Conservation (phyloP, 2,888 invertebrate genomes). For the Tigriopus californicus region DNA sequence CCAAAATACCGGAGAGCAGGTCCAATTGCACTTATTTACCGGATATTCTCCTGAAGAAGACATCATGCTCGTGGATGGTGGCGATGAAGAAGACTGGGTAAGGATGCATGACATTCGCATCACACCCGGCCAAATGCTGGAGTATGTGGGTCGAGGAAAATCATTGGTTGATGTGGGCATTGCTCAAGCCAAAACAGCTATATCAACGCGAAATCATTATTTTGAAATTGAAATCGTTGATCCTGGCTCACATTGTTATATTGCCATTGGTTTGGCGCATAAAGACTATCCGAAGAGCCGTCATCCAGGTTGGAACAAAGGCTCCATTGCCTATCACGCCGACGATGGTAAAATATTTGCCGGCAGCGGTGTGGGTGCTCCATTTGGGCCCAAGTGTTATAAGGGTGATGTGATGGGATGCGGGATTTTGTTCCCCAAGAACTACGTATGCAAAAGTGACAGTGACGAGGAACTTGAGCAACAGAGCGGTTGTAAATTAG, state of each 20-base stretch:
- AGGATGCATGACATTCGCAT: slow-evolving; percentile 31
- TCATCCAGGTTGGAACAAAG: slow-evolving; percentile 37
- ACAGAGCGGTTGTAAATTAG: not conserved
- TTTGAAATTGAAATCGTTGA: slow-evolving; percentile 36
- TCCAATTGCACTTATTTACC: slow-evolving; percentile 24
- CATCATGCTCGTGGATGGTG: slow-evolving; percentile 32
- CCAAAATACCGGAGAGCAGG: slow-evolving; percentile 30
- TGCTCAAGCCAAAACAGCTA: slow-evolving; percentile 33
- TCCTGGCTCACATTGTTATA: slow-evolving; percentile 35
- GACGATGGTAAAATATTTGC: slow-evolving; percentile 37
- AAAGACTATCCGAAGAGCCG: slow-evolving; percentile 34
- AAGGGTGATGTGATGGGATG: slow-evolving; percentile 37
- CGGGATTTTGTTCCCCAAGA: slow-evolving; percentile 33
- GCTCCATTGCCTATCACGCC: slow-evolving; percentile 37
- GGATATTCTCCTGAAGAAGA: slow-evolving; percentile 29
- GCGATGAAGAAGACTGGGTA: slow-evolving; percentile 33
- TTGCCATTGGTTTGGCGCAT: slow-evolving; percentile 35
- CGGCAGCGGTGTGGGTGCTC: slow-evolving; percentile 32
- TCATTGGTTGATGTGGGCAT: slow-evolving; percentile 35
- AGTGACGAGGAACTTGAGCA: slow-evolving; percentile 18
- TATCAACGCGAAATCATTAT: slow-evolving; percentile 34
- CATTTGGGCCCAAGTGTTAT: slow-evolving; percentile 34
- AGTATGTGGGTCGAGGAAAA: slow-evolving; percentile 34
- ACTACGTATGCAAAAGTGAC: slow-evolving; percentile 23
- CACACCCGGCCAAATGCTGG: slow-evolving; percentile 29